These are phyloP conservation scores for Symphodus melops DNA, from an alignment of 2,113 vertebrate genomes.

Conservation along the genomic window DNA sequence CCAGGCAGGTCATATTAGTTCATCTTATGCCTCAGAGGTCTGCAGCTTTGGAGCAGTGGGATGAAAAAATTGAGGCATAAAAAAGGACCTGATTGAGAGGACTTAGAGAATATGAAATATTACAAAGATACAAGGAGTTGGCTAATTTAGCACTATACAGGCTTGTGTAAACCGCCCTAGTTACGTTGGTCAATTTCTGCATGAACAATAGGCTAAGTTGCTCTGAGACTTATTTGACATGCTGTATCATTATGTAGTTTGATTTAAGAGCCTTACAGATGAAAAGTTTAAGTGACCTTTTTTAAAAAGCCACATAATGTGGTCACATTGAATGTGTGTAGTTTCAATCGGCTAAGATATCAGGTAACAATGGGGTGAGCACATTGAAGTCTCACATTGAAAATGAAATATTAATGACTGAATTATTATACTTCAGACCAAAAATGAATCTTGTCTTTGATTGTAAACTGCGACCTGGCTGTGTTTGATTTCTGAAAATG, in stretches of 20 bases:
- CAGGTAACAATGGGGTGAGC: slow-evolving; percentile 63
- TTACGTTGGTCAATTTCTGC: slow-evolving; percentile 83
- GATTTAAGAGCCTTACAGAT: slow-evolving; percentile 83
- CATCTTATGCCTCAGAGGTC: slow-evolving; percentile 58
- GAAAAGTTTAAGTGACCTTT: slow-evolving; percentile 83
- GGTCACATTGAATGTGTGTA: slow-evolving; percentile 60
- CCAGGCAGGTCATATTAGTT: slow-evolving; percentile 49
- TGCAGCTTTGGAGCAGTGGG: slow-evolving; percentile 39
- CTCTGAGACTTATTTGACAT: slow-evolving; percentile 81
- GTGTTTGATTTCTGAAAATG: slow-evolving; percentile 9
- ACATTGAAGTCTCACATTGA: slow-evolving; percentile 48
- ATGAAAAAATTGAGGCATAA: slow-evolving; percentile 62
- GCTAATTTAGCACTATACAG: slow-evolving; percentile 71
- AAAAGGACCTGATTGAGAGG: slow-evolving; percentile 75
- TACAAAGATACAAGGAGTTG: slow-evolving; percentile 76
- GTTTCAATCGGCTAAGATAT: slow-evolving; percentile 68
- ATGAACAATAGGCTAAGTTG: slow-evolving; percentile 79
- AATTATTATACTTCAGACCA: slow-evolving; percentile 12
- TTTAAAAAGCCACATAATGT: slow-evolving; percentile 78
- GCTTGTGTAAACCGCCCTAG: slow-evolving; percentile 80
- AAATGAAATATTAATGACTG: slow-evolving; percentile 48
- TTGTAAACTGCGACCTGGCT: slow-evolving; percentile 2
- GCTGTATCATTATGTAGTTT: slow-evolving; percentile 80
- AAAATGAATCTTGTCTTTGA: slow-evolving; percentile 16
- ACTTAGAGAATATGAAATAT: slow-evolving; percentile 74